Base-by-base conservation (phyloP, 1,140 invertebrate species). In the Zophobas atratus region DNA sequence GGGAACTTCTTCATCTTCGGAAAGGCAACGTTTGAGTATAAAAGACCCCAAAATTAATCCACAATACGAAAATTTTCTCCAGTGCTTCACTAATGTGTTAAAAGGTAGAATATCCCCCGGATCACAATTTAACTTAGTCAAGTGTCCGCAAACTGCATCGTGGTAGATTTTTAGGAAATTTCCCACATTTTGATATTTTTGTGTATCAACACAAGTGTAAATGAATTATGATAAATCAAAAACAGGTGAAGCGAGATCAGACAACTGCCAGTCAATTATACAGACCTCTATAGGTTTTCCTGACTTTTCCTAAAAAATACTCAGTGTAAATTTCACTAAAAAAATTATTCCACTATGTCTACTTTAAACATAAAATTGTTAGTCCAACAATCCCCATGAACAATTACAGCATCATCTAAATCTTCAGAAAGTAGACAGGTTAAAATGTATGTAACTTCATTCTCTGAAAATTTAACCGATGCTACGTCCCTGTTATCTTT, bases 11-110 rank as follows among this genome's bases (percentile, higher is more conserved):
- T 79, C 78, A 33, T 49, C 43, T 0, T 72, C 60, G 32, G 34
- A 32, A 8, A 72, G 6, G 46, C 70, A 76, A 34, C 74, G 20
- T 20, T 56, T 73, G 34, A 87, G 63, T 6, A 85, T 71, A 81
- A 87, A 82, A 79, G 85, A 83, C 39, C 83, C 84, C 1, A 87
- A 72, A 0, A 84, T 56, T n/a, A 86, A 55, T n/a, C 86, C 87
- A 32, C 83, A 84, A 1, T 84, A 83, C 5, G 84, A 78, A 72
- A 84, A 86, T 1, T 72, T 80, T 4, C 79, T 84, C 77, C 86
- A 73, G 39, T 73, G 49, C 8, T 55, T 5, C 41, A 49, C 5
- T 33, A 73, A 41, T 41, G 36, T 56, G 1, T 53, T 32, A 41
- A 38, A 73, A 1, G 48, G 1, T 8, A 41, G 56, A 55, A 73